Evolutionary conservation across 2,113 vertebrate species (phyloP).

Genomic region (Arenaria interpres): DNA sequence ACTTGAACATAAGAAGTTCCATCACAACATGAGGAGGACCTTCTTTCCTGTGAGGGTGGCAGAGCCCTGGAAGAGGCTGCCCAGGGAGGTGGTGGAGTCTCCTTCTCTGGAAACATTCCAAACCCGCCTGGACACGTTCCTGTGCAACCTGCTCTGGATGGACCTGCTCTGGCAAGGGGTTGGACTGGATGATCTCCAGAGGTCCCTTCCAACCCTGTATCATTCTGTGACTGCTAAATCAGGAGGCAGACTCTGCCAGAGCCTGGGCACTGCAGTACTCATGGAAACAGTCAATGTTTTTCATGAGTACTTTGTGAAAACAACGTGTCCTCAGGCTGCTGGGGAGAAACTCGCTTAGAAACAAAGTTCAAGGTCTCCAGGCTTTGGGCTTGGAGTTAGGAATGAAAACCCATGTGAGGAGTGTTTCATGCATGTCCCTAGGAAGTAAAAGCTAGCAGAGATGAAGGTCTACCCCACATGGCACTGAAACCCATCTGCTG

Average conservation of each 20-base stretch:
- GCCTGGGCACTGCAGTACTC: accelerated
- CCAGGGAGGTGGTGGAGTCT: no score
- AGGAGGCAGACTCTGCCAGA: neutral
- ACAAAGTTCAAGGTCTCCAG: neutral
- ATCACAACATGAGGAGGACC: no score
- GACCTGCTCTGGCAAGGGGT: no score
- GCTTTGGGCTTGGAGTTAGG: neutral
- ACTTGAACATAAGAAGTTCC: no score
- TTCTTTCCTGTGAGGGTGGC: no score
- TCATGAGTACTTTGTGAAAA: neutral
- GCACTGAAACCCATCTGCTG: neutral
- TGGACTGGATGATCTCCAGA: no score
- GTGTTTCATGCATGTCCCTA: neutral
- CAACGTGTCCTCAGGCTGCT: neutral
- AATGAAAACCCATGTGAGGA: neutral
- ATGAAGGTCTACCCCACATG: accelerated
- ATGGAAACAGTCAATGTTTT: neutral
- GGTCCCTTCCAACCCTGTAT: no score
- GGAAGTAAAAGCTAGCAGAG: neutral
- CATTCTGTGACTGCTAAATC: neutral
- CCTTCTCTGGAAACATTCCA: no score
- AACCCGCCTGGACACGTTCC: no score
- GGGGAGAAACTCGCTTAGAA: neutral
- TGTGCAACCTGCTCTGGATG: no score
- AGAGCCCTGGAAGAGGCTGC: no score